Base-by-base conservation (phyloP, 1,140 invertebrate genomes). In the Zaprionus lachaisei region DNA sequence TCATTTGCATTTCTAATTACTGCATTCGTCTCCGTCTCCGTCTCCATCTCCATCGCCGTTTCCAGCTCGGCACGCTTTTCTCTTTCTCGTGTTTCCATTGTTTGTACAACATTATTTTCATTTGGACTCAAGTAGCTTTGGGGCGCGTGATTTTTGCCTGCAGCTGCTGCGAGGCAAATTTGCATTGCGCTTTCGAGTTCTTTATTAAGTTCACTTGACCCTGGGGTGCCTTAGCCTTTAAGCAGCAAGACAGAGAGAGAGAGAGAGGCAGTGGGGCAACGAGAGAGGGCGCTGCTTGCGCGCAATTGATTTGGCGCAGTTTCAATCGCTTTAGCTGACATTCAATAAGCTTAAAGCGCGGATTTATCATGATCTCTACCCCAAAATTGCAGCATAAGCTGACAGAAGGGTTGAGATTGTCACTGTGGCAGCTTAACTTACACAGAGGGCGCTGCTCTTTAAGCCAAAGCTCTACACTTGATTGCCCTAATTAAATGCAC, bases 1-100 rank as follows among this genome's bases (percentile, higher is more conserved):
- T 73, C 75, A 77, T 77, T 77, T 77, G 75, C 75, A 77, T 77
- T 77, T 77, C 71, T 77, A 77, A 77, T 77, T 77, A 77, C 71
- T 77, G 64, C 75, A 64, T 31, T 70, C 20, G 37, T 65, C 41
- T 34, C 26, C 28, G 24, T n/a, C 44, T 24, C 24, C 60, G 28
- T 65, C 41, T 34, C 26, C 28, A n/a, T n/a, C 44, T 24, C 26
- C 60, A 54, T 22, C n/a, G 7, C 17, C 20, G 17, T n/a, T 12
- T 37, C 0, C 15, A 22, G 7, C 38, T n/a, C 22, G 9, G 17
- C 67, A 6, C 49, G 17, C 57, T 47, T 61, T 57, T 49, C 49
- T 37, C 14, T 61, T 57, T 49, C 49, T 37, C 14, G 31, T 64
- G 44, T 76, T 72, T 64, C 28, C 34, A 28, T 66, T 72, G 61